Base-by-base conservation (phyloP, 2,113 vertebrate species). In the Ammospiza caudacuta region DNA sequence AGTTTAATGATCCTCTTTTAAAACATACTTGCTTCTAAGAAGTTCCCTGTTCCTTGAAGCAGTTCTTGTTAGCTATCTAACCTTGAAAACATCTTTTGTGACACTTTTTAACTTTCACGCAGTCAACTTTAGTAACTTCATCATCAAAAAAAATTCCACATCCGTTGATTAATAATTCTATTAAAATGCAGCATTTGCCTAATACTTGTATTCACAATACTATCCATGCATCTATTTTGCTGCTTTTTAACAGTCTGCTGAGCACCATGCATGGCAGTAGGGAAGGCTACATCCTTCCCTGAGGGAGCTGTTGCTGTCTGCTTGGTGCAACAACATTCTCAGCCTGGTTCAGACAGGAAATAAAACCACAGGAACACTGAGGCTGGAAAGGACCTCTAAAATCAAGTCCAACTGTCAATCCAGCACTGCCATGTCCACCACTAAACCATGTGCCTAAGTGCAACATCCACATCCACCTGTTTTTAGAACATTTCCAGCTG, bases 1-100 rank as follows among this genome's bases (percentile, higher is more conserved):
- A 94, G 66, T 87, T 24, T 73, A 72, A 86, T 78, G 59, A 90
- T 68, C 18, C 12, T 58, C 6, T 85, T 93, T 93, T 31, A 94
- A 92, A 95, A 47, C 24, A 62, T 15, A 24, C 17, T 54, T 46
- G 19, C 27, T 91, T 86, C 66, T 70, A 78, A 85, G 37, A 19
- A 86, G 35, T 79, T 68, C 37, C 41, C 14, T 69, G 31, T 57
- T 85, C 80, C 76, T 85, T 68, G 59, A 69, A 68, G 47, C n/a
- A 75, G 28, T 6, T 63, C 58, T 75, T 78, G 28, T 22, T 74
- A 66, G 24, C 16, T 52, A 47, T 9, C 44, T 69, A 66, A 82
- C 49, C 31, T 92, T 83, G 57, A 91, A 69, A 78, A 90, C 16
- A 20, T 22, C 12, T 83, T 89, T 52, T 80, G 39, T 27, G 54